Conservation (phyloP, 2,797 vertebrate species). For the Pseudopleuronectes americanus region DNA sequence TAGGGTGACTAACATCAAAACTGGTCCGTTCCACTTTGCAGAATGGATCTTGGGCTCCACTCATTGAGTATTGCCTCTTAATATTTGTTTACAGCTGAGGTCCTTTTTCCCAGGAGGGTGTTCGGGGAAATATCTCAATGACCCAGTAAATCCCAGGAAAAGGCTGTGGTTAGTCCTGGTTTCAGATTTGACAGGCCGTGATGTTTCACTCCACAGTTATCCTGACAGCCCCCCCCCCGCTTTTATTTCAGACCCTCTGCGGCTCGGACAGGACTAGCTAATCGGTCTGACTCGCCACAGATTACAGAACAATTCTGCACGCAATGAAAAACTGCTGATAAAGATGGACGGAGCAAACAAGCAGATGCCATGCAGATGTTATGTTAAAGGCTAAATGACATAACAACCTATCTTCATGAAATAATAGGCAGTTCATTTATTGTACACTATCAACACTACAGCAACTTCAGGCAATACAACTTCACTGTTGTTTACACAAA, state of each 20-base stretch:
- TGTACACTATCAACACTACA: neutral
- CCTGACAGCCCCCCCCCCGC: neutral
- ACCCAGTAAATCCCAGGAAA: no score
- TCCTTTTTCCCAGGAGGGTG: neutral
- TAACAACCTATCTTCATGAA: neutral
- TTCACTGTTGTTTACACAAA: constrained; percentile 28
- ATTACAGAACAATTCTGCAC: neutral
- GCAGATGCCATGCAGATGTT: neutral
- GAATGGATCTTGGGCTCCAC: no score
- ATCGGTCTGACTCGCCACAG: constrained; percentile 1
- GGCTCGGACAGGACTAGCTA: neutral
- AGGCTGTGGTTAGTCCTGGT: neutral
- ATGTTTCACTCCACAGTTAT: neutral
- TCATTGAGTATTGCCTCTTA: no score
- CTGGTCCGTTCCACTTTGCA: no score
- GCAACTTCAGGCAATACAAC: neutral
- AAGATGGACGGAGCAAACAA: neutral
- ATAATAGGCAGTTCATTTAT: neutral
- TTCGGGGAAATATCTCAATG: no score
- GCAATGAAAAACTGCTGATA: neutral
- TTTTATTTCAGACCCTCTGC: neutral
- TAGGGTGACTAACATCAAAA: no score
- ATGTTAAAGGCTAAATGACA: no score
- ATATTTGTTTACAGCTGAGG: neutral
- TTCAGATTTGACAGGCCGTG: neutral